Evolutionary conservation across 2,113 vertebrate species (phyloP).

Genomic region (Sinocyclocheilus maitianheensis): DNA sequence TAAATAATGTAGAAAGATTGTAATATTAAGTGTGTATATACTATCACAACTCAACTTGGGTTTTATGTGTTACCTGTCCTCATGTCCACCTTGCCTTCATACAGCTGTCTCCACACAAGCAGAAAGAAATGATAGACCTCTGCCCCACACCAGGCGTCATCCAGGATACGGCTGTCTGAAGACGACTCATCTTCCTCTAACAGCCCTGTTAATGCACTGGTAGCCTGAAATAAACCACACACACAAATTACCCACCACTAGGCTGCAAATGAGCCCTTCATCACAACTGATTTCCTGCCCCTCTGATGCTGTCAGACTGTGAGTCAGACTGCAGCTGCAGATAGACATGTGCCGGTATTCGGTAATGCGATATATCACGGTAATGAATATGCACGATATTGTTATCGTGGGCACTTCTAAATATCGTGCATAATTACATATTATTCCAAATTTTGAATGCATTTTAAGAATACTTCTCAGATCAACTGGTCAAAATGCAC

Average conservation of each 20-base stretch:
- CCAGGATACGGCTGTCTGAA: conserved; percentile 79
- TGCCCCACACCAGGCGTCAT: conserved; percentile 92
- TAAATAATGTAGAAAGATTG: background rate
- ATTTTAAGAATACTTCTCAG: too few species aligned
- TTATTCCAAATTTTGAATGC: too few species aligned
- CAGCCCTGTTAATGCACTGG: conserved; percentile 87
- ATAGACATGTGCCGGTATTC: too few species aligned
- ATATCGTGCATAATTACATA: too few species aligned
- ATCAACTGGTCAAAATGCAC: too few species aligned
- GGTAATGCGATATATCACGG: too few species aligned
- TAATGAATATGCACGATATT: too few species aligned
- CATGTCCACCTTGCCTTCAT: conserved; percentile 85
- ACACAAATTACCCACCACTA: conserved; percentile 31
- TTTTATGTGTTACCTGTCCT: conserved; percentile 81
- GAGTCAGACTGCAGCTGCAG: conserved; percentile 24
- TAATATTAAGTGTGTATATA: background rate
- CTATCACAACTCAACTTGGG: conserved; percentile 59
- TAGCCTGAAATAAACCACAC: conserved; percentile 75
- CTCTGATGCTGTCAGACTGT: background rate
- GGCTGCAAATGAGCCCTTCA: conserved; percentile 41
- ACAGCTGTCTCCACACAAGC: conserved; percentile 92
- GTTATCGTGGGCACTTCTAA: too few species aligned
- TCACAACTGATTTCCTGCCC: conserved; percentile 35
- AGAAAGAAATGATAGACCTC: conserved; percentile 97
- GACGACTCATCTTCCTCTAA: conserved; percentile 90